Percentiles rank a stretch among this genome's conserved stretches.
phyloP scores from a whole-genome alignment of 37 sponge, comb jelly and placozoan species.

The Tethya wilhelma region DNA sequence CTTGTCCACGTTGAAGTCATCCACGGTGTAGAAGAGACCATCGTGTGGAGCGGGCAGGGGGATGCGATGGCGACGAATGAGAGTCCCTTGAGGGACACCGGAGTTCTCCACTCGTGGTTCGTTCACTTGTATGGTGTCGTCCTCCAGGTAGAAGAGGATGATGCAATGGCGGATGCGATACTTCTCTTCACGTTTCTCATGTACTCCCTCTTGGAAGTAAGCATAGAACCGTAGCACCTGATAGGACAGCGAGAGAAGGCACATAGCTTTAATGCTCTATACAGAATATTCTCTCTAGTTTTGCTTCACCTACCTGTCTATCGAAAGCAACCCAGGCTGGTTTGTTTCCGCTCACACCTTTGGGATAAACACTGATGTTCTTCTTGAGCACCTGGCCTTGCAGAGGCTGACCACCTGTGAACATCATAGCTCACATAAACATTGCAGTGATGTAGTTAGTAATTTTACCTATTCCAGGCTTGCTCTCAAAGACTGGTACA shows the following conservation, averaged over 20 bases:
- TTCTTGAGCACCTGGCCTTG: constrained; percentile 66
- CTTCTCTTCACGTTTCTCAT: constrained; percentile 90
- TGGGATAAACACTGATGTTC: constrained; percentile 80
- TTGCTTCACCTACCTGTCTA: constrained; percentile 67
- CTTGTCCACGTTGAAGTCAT: constrained; percentile 91
- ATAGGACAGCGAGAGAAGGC: neutral
- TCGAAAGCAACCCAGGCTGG: constrained; percentile 99
- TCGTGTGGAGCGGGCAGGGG: constrained; percentile 93
- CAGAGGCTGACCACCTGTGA: constrained; percentile 68
- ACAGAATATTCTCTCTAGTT: neutral
- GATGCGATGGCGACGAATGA: constrained; percentile 94
- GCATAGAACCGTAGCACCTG: constrained; percentile 93
- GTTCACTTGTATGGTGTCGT: constrained; percentile 95
- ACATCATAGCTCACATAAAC: neutral
- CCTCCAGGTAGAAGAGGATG: constrained; percentile 96
- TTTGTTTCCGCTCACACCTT: constrained; percentile 74
- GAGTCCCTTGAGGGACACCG: constrained; percentile 97
- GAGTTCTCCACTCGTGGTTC: constrained; percentile 89
- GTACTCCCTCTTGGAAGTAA: constrained; percentile 96
- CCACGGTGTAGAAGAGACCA: constrained; percentile 91
- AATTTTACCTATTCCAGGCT: constrained; percentile 86
- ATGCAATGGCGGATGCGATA: constrained; percentile 84
- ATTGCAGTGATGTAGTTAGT: neutral
- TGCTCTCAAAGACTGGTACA: constrained; percentile 67
- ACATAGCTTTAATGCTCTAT: neutral